Evolutionary conservation across 2,113 vertebrate genomes (phyloP).

Genomic region (Mellivora capensis): DNA sequence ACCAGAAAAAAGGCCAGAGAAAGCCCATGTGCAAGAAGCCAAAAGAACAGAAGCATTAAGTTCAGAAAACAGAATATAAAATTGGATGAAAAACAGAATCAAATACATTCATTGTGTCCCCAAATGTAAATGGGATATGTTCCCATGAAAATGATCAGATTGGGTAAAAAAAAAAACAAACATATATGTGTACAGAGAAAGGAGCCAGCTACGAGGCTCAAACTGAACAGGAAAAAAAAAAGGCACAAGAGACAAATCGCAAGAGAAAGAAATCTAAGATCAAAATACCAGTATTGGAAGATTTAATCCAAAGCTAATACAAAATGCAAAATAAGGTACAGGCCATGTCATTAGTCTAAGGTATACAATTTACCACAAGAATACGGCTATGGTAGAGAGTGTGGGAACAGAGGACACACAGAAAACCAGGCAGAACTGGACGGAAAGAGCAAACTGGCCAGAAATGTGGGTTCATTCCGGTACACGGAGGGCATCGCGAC

Average conservation of each 20-base stretch:
- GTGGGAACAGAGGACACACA: neutral
- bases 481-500: fast-evolving
- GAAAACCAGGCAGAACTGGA: fast-evolving
- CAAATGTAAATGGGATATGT: neutral
- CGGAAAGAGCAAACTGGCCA: fast-evolving
- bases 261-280: neutral
- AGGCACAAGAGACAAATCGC: too few species aligned
- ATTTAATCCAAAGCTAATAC: neutral
- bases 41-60: neutral
- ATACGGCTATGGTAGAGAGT: fast-evolving
- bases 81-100: neutral
- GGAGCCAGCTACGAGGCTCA: neutral
- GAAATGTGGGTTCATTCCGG: fast-evolving
- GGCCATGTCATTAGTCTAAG: neutral
- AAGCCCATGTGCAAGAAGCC: neutral
- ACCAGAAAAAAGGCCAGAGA: neutral
- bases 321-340: too few species aligned
- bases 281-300: neutral
- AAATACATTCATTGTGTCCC: neutral
- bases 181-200: neutral
- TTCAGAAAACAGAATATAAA: neutral
- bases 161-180: too few species aligned
- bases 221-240: neutral
- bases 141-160: neutral
- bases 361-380: fast-evolving